Conservation (phyloP, 2,113 vertebrate species). For the Oryzias melastigma region DNA sequence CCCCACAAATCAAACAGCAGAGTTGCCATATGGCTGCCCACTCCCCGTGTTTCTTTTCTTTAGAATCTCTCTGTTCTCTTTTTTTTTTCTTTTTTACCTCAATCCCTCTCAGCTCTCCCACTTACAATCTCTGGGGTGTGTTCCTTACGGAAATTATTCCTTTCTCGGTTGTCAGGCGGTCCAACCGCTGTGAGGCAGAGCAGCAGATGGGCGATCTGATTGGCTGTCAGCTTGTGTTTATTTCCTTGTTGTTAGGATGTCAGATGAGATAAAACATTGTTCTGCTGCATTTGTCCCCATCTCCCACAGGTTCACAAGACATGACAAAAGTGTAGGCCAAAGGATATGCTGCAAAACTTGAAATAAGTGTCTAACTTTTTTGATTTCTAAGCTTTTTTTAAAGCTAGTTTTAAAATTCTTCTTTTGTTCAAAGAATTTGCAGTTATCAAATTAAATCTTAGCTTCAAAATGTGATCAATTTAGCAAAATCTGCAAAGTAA, state of each 20-base stretch:
- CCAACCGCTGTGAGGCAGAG: slow-evolving; percentile 53
- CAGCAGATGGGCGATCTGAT: slow-evolving; percentile 70
- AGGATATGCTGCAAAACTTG: slow-evolving; percentile 14
- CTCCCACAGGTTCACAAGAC: slow-evolving; percentile 45
- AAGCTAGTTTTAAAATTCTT: slow-evolving; percentile 31
- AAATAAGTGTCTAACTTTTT: too few species aligned
- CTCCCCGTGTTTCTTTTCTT: slow-evolving; percentile 11
- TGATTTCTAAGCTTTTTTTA: slow-evolving; percentile 33
- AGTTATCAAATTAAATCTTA: neutral
- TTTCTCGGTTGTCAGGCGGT: slow-evolving; percentile 39
- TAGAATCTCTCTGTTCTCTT: slow-evolving; percentile 1
- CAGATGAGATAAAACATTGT: slow-evolving; percentile 64
- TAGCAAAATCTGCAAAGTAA: too few species aligned
- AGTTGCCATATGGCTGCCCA: slow-evolving; percentile 45
- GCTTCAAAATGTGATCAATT: neutral
- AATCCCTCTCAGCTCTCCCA: slow-evolving; percentile 1
- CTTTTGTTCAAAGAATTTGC: neutral
- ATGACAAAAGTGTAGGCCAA: slow-evolving; percentile 54
- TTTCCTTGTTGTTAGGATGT: slow-evolving; percentile 66
- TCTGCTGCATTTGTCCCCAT: slow-evolving; percentile 57
- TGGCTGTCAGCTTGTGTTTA: slow-evolving; percentile 70
- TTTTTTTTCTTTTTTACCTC: slow-evolving; percentile 4
- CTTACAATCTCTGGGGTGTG: slow-evolving; percentile 46
- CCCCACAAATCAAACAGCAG: slow-evolving; percentile 57
- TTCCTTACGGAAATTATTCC: slow-evolving; percentile 48